Evolutionary conservation across 2,797 vertebrate species (phyloP).

Genomic region (Apogon hyalosoma): DNA sequence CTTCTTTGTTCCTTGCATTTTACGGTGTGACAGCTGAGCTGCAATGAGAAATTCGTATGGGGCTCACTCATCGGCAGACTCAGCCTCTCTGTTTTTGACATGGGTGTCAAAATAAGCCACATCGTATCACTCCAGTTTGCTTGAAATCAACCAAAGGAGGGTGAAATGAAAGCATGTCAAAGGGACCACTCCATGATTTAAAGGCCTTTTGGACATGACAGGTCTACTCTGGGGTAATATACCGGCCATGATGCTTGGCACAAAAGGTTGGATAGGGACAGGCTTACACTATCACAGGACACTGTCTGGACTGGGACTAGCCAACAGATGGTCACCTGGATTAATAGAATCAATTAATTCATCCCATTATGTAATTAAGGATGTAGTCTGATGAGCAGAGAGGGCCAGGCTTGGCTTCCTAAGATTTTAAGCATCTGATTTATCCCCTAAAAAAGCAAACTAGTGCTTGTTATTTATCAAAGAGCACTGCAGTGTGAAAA

Average conservation of each 20-base stretch:
- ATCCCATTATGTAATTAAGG: slow-evolving; percentile 82
- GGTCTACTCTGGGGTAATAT: slow-evolving; percentile 30
- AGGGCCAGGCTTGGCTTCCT: slow-evolving; percentile 38
- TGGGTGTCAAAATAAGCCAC: slow-evolving; percentile 64
- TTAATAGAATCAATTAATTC: slow-evolving; percentile 81
- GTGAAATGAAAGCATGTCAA: slow-evolving; percentile 43
- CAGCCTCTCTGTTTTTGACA: slow-evolving; percentile 62
- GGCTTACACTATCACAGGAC: slow-evolving; percentile 56
- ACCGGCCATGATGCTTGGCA: slow-evolving; percentile 51
- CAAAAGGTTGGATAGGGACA: slow-evolving; percentile 46
- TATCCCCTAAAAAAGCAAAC: slow-evolving; percentile 51
- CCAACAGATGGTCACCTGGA: slow-evolving; percentile 83
- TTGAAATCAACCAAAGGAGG: slow-evolving; percentile 42
- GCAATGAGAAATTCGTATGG: slow-evolving; percentile 61
- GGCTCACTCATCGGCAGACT: slow-evolving; percentile 39
- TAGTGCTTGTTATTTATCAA: slow-evolving; percentile 35
- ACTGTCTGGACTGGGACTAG: slow-evolving; percentile 66
- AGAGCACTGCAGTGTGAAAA: slow-evolving; percentile 37
- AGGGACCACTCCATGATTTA: slow-evolving; percentile 32
- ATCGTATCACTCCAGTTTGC: slow-evolving; percentile 42
- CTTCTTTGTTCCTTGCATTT: slow-evolving; percentile 77
- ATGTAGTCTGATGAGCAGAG: slow-evolving; percentile 58
- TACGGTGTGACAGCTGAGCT: slow-evolving; percentile 77
- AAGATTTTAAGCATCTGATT: slow-evolving; percentile 69
- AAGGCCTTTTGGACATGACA: slow-evolving; percentile 36